phyloP scores from a whole-genome alignment of 2,888 invertebrate species.

The Amphipyra tragopoginis region DNA sequence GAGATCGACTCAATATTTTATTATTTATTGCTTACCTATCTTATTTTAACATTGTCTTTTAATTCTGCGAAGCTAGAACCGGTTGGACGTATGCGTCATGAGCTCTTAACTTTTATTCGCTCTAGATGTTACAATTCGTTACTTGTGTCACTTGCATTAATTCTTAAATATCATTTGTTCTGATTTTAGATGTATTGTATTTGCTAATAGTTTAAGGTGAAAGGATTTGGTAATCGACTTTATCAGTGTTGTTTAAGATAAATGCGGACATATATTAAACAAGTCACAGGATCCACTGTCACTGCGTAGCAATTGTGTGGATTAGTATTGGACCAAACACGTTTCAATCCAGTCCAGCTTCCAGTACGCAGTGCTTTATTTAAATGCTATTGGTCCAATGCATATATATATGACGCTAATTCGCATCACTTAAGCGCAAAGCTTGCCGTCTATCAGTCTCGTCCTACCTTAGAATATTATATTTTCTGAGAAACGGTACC shows the following conservation, averaged over 20 bases:
- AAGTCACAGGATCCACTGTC: too few relatives aligned
- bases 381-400: too few relatives aligned
- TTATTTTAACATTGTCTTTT: conserved; percentile 18
- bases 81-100: conserved; percentile 36
- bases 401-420: too few relatives aligned
- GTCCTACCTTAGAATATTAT: too few relatives aligned
- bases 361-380: too few relatives aligned
- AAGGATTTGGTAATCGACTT: conserved; percentile 5
- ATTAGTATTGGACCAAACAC: too few relatives aligned
- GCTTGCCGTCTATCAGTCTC: too few relatives aligned
- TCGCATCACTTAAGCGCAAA: too few relatives aligned
- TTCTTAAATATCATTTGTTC: conserved; percentile 29
- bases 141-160: conserved; percentile 31
- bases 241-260: background rate
- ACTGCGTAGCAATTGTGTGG: too few relatives aligned
- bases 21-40: conserved; percentile 5
- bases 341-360: too few relatives aligned
- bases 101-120: conserved; percentile 11
- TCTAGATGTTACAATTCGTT: conserved; percentile 6
- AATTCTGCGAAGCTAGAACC: conserved; percentile 44
- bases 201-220: conserved; percentile 7
- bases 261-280: too few relatives aligned
- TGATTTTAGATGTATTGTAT: conserved; percentile 2
- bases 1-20: conserved; percentile 25
- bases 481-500: too few relatives aligned